A percentile compares a stretch with the other conserved stretches of the same genome.
These are phyloP conservation scores for Macrobrachium rosenbergii DNA, from an alignment of 1,140 invertebrate genomes.

Conservation along the genomic window DNA sequence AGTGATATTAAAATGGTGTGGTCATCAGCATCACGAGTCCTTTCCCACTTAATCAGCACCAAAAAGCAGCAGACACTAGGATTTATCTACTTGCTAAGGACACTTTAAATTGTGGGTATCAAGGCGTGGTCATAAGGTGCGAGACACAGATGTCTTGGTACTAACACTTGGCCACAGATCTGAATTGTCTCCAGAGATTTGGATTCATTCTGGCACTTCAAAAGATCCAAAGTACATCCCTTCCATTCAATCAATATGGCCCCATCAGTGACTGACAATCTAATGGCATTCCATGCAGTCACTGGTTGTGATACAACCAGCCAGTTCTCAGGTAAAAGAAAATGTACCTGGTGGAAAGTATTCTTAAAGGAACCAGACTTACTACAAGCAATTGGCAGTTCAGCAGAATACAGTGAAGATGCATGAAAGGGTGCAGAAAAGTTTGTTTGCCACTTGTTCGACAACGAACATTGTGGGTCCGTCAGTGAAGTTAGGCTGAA, in stretches of 20 bases:
- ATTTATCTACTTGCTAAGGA: too few relatives aligned
- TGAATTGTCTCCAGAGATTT: constrained; percentile 21
- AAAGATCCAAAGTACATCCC: constrained; percentile 32
- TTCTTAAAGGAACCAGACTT: constrained; percentile 20
- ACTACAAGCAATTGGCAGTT: constrained; percentile 16
- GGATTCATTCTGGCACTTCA: constrained; percentile 21
- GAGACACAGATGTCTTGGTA: too few relatives aligned
- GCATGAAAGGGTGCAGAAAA: constrained; percentile 17
- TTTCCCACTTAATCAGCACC: too few relatives aligned
- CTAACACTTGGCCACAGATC: too few relatives aligned
- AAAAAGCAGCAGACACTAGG: too few relatives aligned
- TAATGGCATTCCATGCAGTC: too few relatives aligned
- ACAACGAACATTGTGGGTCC: constrained; percentile 1
- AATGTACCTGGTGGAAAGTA: constrained; percentile 26
- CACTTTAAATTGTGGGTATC: too few relatives aligned
- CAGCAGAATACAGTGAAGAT: constrained; percentile 16
- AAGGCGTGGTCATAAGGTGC: too few relatives aligned
- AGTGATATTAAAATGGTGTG: too few relatives aligned
- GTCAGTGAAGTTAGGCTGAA: constrained; percentile 8
- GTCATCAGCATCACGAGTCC: too few relatives aligned
- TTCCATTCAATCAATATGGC: constrained; percentile 11
- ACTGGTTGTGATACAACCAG: constrained; percentile 27
- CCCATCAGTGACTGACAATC: constrained; percentile 12
- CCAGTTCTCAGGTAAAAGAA: too few relatives aligned
- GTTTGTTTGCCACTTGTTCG: constrained; percentile 19